A percentile compares a stretch with the other conserved stretches of the same genome.
Conservation (phyloP, 2,797 vertebrate species). For the Trachops cirrhosus region DNA sequence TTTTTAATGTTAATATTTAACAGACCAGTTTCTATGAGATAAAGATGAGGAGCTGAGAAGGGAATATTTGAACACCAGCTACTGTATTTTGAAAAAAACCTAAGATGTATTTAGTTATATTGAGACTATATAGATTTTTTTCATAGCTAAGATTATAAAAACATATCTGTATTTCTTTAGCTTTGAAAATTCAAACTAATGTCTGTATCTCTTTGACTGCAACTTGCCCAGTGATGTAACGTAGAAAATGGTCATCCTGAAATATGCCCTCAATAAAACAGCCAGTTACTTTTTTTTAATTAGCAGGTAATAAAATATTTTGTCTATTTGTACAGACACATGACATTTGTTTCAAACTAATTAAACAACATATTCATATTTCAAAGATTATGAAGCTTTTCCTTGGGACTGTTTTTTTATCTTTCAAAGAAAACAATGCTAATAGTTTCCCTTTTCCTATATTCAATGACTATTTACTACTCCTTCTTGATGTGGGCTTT, state of each 20-base stretch:
- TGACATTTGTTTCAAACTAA: constrained; percentile 83
- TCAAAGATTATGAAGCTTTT: constrained; percentile 87
- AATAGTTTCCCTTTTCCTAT: constrained; percentile 90
- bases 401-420: constrained; percentile 86
- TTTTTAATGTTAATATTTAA: constrained; percentile 54
- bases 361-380: constrained; percentile 85
- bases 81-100: constrained; percentile 67
- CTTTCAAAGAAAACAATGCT: constrained; percentile 90
- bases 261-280: constrained; percentile 36
- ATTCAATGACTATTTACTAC: constrained; percentile 84
- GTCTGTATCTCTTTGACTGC: constrained; percentile 11
- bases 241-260: constrained; percentile 46
- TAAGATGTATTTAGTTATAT: constrained; percentile 40
- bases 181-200: constrained; percentile 47
- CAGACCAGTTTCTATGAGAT: constrained; percentile 41
- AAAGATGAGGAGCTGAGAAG: constrained; percentile 63
- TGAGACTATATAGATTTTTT: neutral
- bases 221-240: constrained; percentile 15
- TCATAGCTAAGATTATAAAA: neutral
- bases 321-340: constrained; percentile 75
- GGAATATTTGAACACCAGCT: constrained; percentile 56
- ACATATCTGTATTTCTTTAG: neutral
- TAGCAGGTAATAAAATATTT: constrained; percentile 77
- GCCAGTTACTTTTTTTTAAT: constrained; percentile 61
- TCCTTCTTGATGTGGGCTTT: constrained; percentile 87